Base-by-base conservation (phyloP, 2,797 vertebrate species). In the Anas bahamensis region DNA sequence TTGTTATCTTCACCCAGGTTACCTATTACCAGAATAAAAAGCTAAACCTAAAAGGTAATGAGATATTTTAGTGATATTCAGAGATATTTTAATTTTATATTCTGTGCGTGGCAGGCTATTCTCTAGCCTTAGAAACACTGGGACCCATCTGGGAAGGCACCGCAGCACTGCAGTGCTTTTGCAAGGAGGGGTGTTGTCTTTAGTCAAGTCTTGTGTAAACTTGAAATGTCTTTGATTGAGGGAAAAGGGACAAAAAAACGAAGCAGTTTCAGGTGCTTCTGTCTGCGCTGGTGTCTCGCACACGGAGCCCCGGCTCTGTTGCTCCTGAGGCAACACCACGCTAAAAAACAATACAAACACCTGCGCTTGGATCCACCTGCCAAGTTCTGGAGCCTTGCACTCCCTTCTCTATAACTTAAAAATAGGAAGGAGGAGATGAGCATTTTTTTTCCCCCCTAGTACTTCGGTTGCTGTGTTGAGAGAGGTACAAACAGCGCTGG, bases 151-250 rank as follows among this genome's bases (percentile, higher is more conserved):
- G 86, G 79, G 64, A 75, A 82, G 56, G 73, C 70, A n/a, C 17
- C 35, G 73, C 37, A 75, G 24, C 26, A 35, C 64, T 79, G 2
- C 56, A 74, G 77, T 65, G 46, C 35, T 83, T 87, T 92, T 80
- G 56, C 42, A 85, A 57, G 76, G 53, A 75, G 39, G 14, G 52
- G 6, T 69, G 63, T 79, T 55, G 60, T 75, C 57, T 21, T 1
- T 28, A 50, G 76, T 82, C 42, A 35, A 65, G 35, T 88, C 66
- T 55, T 91, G 79, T 92, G 87, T 84, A 78, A 92, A 89, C 89
- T 86, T 94, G 93, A 93, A 93, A 64, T 64, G 50, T 31, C 79
- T 91, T 95, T 80, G 63, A 83, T 89, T 94, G 37, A 48, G 55
- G 66, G 65, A 22, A 41, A 19, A 17, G n/a, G 63, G n/a, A 23